A percentile compares a stretch with the other conserved stretches of the same genome.
Evolutionary conservation across 2,888 invertebrate genomes (phyloP).

Genomic region (Cartodere bifasciata): DNA sequence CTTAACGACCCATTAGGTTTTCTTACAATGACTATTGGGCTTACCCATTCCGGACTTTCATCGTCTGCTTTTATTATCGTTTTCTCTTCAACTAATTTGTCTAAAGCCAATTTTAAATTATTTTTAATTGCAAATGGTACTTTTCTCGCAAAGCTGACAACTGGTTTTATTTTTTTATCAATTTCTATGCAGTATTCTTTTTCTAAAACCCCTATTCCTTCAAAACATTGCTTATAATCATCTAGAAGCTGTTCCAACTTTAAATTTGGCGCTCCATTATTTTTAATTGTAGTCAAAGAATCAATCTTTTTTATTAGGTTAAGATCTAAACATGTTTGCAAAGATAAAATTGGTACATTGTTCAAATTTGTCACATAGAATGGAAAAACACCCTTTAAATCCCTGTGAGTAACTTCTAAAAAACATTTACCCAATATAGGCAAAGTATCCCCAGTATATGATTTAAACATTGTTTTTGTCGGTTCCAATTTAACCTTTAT

Average conservation of each 20-base stretch:
- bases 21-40: slow-evolving; percentile 4
- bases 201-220: slow-evolving; percentile 14
- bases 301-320: slow-evolving; percentile 1
- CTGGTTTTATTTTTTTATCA: slow-evolving; percentile 3
- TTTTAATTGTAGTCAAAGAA: neutral
- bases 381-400: slow-evolving; percentile 3
- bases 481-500: slow-evolving; percentile 1
- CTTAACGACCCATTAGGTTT: slow-evolving; percentile 2
- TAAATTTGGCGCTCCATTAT: neutral
- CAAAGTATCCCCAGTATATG: slow-evolving; percentile 5
- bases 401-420: slow-evolving; percentile 1
- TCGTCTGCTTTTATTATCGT: slow-evolving; percentile 4
- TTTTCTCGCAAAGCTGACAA: slow-evolving; percentile 4
- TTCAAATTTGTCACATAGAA: slow-evolving; percentile 3
- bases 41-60: slow-evolving; percentile 8
- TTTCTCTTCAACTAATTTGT: slow-evolving; percentile 4
- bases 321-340: slow-evolving; percentile 2
- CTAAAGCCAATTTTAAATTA: slow-evolving; percentile 3
- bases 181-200: slow-evolving; percentile 12
- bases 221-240: slow-evolving; percentile 9
- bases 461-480: slow-evolving; percentile 4
- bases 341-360: slow-evolving; percentile 2
- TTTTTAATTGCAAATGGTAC: slow-evolving; percentile 4
- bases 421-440: slow-evolving; percentile 3
- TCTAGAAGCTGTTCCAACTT: neutral